A percentile compares a stretch with the other conserved stretches of the same genome.
phyloP scores from a whole-genome alignment of 1,140 invertebrate genomes.

The Sarcophaga bullata region DNA sequence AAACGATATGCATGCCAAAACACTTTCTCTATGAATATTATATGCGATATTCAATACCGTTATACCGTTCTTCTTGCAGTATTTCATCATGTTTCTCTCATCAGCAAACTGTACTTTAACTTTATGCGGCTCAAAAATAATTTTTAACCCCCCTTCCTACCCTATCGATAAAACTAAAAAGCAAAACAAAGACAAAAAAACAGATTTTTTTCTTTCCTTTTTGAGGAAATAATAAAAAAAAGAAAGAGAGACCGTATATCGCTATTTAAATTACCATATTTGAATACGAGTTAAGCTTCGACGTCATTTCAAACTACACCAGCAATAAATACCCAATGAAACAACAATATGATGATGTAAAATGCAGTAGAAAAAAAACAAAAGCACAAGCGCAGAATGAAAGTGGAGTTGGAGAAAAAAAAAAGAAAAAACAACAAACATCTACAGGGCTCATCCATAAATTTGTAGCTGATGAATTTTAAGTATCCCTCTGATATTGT shows the following conservation, averaged over 20 bases:
- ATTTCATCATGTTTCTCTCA: too few relatives aligned
- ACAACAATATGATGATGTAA: conserved; percentile 16
- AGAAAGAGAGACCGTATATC: background rate
- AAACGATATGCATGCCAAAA: too few relatives aligned
- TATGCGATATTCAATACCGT: too few relatives aligned
- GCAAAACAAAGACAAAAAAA: too few relatives aligned
- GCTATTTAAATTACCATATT: conserved; percentile 16
- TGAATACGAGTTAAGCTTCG: conserved; percentile 3
- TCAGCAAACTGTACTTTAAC: too few relatives aligned
- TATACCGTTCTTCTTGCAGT: too few relatives aligned
- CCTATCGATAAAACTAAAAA: too few relatives aligned
- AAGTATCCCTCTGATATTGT: conserved; percentile 24
- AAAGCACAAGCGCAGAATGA: background rate
- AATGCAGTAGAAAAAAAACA: conserved; percentile 4
- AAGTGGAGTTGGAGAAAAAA: background rate
- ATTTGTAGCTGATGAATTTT: conserved; percentile 26
- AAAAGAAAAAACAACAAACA: too few relatives aligned
- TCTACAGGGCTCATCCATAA: background rate
- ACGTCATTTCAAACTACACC: background rate
- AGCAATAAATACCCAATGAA: conserved; percentile 13
- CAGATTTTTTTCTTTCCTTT: too few relatives aligned
- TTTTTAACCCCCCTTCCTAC: too few relatives aligned
- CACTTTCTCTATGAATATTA: too few relatives aligned
- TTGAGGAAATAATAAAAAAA: background rate
- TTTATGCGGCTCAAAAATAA: too few relatives aligned